These are phyloP conservation scores for Eriosoma lanigerum DNA, from an alignment of 1,140 invertebrate genomes.

Conservation along the genomic window DNA sequence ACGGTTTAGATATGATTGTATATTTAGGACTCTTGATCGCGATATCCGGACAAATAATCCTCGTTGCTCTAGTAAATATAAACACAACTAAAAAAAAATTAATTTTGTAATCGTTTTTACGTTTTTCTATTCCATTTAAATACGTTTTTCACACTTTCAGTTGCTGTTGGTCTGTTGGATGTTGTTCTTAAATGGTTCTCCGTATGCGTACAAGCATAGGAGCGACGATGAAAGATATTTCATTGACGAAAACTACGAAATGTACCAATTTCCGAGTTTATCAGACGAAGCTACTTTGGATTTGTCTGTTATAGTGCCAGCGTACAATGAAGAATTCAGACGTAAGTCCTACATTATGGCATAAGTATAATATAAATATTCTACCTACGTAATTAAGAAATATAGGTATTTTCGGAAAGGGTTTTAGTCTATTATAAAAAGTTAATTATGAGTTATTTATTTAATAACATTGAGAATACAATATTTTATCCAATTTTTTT, in stretches of 20 bases:
- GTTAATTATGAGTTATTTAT: too few species aligned
- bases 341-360: conserved; percentile 64
- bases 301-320: conserved; percentile 89
- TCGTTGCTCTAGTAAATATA: not conserved
- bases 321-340: conserved; percentile 93
- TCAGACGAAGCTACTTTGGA: conserved; percentile 69
- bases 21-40: not conserved
- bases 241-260: conserved; percentile 66
- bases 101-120: not conserved
- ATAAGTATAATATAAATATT: too few species aligned
- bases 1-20: too few species aligned
- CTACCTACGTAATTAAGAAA: too few species aligned
- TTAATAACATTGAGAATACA: too few species aligned
- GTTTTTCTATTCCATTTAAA: not conserved
- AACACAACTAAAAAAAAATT: too few species aligned
- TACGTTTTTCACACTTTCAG: not conserved
- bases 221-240: conserved; percentile 77
- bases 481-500: too few species aligned
- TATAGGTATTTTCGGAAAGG: too few species aligned
- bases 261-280: conserved; percentile 72
- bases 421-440: too few species aligned
- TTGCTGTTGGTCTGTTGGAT: not conserved
- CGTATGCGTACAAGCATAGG: conserved; percentile 70
- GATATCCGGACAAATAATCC: not conserved
- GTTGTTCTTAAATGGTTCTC: conserved; percentile 55